These are phyloP conservation scores for Acipenser transmontanus DNA, from an alignment of 2,797 vertebrate species.

Conservation along the genomic window DNA sequence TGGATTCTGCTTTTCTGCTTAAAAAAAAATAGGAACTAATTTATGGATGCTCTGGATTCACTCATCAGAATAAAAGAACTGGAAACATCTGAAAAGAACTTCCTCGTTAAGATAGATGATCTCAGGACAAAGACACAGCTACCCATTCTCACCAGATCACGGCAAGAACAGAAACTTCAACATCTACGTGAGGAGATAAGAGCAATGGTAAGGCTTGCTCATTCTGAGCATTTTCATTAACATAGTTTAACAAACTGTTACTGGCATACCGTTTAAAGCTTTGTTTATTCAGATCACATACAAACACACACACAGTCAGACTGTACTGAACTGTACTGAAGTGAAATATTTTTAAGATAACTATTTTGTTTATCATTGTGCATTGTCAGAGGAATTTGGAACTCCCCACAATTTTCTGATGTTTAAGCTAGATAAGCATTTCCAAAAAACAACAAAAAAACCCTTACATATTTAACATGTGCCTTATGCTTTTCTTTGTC, in stretches of 20 bases:
- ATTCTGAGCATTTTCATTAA: too few species aligned
- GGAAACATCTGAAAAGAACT: slow-evolving; percentile 45
- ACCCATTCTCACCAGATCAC: slow-evolving; percentile 35
- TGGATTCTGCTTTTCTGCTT: too few species aligned
- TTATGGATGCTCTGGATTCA: slow-evolving; percentile 4
- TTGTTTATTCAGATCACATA: too few species aligned
- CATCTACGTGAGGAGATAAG: slow-evolving; percentile 53
- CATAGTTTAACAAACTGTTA: slow-evolving; percentile 27
- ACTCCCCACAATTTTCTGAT: neutral
- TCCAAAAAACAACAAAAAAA: too few species aligned
- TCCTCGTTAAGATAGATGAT: slow-evolving; percentile 38
- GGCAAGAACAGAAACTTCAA: slow-evolving; percentile 57
- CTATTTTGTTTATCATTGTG: neutral
- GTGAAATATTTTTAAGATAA: too few species aligned
- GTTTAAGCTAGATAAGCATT: too few species aligned
- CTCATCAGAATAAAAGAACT: slow-evolving; percentile 49
- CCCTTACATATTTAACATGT: too few species aligned
- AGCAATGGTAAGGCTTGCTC: slow-evolving; percentile 42
- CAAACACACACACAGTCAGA: too few species aligned
- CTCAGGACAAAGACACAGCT: slow-evolving; percentile 31
- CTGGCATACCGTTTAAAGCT: slow-evolving; percentile 17
- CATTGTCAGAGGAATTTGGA: neutral
- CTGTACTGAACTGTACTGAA: too few species aligned
- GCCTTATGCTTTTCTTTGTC: too few species aligned
- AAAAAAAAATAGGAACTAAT: slow-evolving; percentile 11